Evolutionary conservation across 2,797 vertebrate species (phyloP), one percentile per base, ranked within the genome.

Genomic region (Syngnathus rostellatus): DNA sequence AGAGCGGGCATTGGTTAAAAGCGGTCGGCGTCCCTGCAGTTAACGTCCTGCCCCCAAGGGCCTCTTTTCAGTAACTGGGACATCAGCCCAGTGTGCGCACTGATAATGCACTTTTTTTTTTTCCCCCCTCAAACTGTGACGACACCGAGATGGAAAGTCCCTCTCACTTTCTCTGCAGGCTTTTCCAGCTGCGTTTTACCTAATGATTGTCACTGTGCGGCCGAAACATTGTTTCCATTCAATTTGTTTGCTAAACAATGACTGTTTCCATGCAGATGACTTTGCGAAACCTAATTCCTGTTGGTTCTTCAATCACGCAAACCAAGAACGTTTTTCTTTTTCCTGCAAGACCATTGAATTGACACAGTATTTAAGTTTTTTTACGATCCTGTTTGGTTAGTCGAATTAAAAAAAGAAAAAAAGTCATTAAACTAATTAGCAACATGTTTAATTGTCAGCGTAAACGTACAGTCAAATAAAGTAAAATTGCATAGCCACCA

Each of bases 131-230:
- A 50, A 39, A 41, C 53, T 25, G 46, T n/a, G 31, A n/a, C 14
- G 1, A n/a, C 62, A 38, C 6, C 45, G 11, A 40, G 6, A 62
- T 62, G 60, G 60, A 62, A 62, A 62, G 60, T 62, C 60, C 40
- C 60, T 3, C 21, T 31, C 14, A 10, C 37, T 59, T 7, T 59
- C 37, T n/a, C 2, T 59, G 69, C 74, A 66, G 75, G 76, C 70
- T 80, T 81, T 85, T 82, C 78, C 81, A 76, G 58, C 79, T 80
- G 81, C 77, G 79, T 85, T 81, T 77, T 12, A 21, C 73, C 65
- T 63, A 23, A 31, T 62, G 66, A 77, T 73, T 74, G 79, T 83
- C 78, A 75, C 78, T n/a, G 65, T 68, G 73, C 72, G 77, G 79
- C 31, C 38, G 62, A 50, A 50, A 37, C 41, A 37, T 48, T 46